Percentiles rank a stretch among this genome's conserved stretches.
phyloP scores from a whole-genome alignment of 2,797 vertebrate species.

The Macroramphosus scolopax region DNA sequence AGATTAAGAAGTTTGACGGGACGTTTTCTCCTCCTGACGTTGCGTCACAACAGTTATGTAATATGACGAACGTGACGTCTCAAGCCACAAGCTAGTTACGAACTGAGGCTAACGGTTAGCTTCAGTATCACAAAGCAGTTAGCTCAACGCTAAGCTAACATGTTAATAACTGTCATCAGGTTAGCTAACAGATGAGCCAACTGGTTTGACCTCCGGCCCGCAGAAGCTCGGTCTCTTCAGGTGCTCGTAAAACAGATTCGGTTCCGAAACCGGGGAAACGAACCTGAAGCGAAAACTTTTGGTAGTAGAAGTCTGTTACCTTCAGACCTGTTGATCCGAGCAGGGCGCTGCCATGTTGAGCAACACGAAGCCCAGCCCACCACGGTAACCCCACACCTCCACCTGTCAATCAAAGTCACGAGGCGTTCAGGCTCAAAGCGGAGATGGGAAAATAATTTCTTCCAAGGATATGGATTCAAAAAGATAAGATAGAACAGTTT shows the following conservation, averaged over 20 bases:
- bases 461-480: not conserved
- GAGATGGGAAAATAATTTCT: not conserved
- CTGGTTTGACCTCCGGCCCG: not conserved
- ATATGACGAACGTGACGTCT: too few species aligned
- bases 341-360: conserved; percentile 57
- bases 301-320: conserved; percentile 35
- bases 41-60: too few species aligned
- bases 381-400: not conserved
- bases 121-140: too few species aligned
- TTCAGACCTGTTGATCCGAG: conserved; percentile 52
- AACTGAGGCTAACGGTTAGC: too few species aligned
- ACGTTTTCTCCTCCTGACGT: too few species aligned
- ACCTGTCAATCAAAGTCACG: conserved; percentile 25
- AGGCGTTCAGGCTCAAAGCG: conserved; percentile 13
- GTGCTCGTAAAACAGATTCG: not conserved
- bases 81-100: too few species aligned
- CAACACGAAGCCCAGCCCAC: conserved; percentile 37
- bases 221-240: not conserved
- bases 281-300: not conserved
- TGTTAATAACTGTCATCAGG: conserved; percentile 22
- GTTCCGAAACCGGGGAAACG: not conserved
- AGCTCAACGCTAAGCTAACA: conserved; percentile 25
- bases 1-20: too few species aligned
- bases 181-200: not conserved
- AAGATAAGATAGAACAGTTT: too few species aligned